Base-by-base conservation (phyloP, 2,888 invertebrate genomes). In the Athripsodes cinereus region DNA sequence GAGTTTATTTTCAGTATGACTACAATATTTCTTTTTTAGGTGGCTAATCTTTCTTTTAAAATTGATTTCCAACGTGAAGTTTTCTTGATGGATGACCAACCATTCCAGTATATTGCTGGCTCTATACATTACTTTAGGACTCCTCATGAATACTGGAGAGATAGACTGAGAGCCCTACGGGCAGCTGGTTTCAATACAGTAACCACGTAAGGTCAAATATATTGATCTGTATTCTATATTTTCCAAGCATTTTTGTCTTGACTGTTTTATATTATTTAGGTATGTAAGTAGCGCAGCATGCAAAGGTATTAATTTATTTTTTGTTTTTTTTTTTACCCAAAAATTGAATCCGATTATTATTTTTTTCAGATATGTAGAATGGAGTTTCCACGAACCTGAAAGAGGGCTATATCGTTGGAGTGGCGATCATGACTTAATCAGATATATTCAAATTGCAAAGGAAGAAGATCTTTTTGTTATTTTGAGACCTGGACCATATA, bases 161-260 rank as follows among this genome's bases (percentile, higher is more conserved):
- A 91, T 61, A 81, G 92, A 56, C 72, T 95, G 60, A 75, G 81
- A 53, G 90, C 90, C 69, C 75, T 92, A 67, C 81, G 86, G 68
- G 88, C 89, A 1, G 90, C 90, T 35, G 97, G 96, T 1, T 79
- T 96, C 11, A 94, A 96, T 73, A 83, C 92, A 1, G 84, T 96
- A 0, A 86, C 92, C 64, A 92, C 92, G 91, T 89, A 72, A 76
- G 81, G 5, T 50, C 26, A 22, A 20, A 26, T 26, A 26, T n/a
- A n/a, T n/a, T n/a, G n/a, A n/a, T n/a, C 16, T 6, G 8, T 46
- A 46, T 13, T 46, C 16, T 8, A 46, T 16, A 8, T n/a, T n/a
- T n/a, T n/a, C n/a, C n/a, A n/a, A n/a, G n/a, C n/a, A n/a, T n/a
- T n/a, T n/a, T n/a, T n/a, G n/a, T n/a, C n/a, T n/a, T n/a, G n/a